These are phyloP conservation scores for Leptopilina myrica DNA, from an alignment of 2,888 invertebrate species.

Conservation along the genomic window DNA sequence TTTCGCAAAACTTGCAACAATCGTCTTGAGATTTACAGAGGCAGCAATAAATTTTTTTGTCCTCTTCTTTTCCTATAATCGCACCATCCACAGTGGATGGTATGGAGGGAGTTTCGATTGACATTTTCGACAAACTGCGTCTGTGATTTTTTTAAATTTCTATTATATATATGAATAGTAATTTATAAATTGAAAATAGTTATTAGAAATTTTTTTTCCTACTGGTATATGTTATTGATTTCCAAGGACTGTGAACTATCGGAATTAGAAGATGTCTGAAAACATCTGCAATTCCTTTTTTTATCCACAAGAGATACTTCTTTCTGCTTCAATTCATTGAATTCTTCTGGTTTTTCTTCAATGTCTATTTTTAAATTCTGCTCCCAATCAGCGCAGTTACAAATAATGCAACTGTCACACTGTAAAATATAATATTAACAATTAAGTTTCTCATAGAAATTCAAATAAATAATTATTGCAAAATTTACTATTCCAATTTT, in stretches of 20 bases:
- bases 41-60: conserved; percentile 9
- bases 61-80: conserved; percentile 3
- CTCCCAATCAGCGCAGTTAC: conserved; percentile 55
- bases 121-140: conserved; percentile 23
- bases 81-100: conserved; percentile 19
- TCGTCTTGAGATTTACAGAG: conserved; percentile 13
- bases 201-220: too few species aligned
- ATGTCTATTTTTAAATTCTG: conserved; percentile 43
- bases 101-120: conserved; percentile 23
- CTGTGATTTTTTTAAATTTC: neutral
- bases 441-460: too few species aligned
- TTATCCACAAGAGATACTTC: conserved; percentile 7
- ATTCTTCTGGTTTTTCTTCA: conserved; percentile 34
- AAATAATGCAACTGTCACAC: conserved; percentile 52
- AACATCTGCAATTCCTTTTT: conserved; percentile 18
- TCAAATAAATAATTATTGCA: too few species aligned
- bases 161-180: neutral
- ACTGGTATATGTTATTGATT: conserved; percentile 27
- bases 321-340: conserved; percentile 5
- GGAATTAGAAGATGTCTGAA: conserved; percentile 4
- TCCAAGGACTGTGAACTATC: conserved; percentile 22
- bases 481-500: too few species aligned
- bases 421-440: conserved; percentile 1
- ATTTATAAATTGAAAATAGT: neutral
- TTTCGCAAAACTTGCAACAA: conserved; percentile 28